These are phyloP conservation scores for Oophaga pumilio DNA, from an alignment of 2,113 vertebrate genomes.

Conservation along the genomic window DNA sequence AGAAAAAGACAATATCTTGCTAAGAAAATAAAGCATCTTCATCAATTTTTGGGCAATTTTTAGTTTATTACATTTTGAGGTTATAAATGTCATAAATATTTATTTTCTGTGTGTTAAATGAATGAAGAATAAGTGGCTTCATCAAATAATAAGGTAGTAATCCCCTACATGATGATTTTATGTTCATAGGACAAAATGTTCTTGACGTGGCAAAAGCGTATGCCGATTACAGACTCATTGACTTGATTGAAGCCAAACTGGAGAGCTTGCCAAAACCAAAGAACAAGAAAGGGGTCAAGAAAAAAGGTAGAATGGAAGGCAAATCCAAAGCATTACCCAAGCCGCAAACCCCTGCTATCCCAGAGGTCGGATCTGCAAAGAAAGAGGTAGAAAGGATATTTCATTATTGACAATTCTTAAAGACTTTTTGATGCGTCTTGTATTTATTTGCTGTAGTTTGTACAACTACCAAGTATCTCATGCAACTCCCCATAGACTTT, in stretches of 20 bases:
- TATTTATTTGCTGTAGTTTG: neutral
- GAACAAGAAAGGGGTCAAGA: conserved; percentile 64
- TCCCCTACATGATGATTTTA: neutral
- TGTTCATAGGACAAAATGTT: conserved; percentile 75
- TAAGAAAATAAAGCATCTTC: too few relatives aligned
- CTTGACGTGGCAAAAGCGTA: conserved; percentile 81
- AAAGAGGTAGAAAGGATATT: conserved; percentile 25
- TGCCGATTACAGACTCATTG: conserved; percentile 76
- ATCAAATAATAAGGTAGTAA: neutral
- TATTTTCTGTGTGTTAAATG: neutral
- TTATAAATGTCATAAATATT: neutral
- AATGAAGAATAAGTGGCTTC: neutral
- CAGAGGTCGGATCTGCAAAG: neutral
- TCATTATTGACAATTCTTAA: neutral
- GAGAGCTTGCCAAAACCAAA: conserved; percentile 71
- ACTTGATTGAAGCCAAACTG: conserved; percentile 77
- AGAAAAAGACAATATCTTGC: too few relatives aligned
- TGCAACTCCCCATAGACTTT: too few relatives aligned
- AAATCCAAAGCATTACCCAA: conserved; percentile 65
- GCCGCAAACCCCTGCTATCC: conserved; percentile 61
- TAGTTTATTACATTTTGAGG: too few relatives aligned
- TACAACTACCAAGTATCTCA: too few relatives aligned
- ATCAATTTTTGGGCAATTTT: too few relatives aligned
- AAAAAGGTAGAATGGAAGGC: conserved; percentile 63
- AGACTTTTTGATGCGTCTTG: neutral